These are phyloP conservation scores for Drosophila yooni DNA, from an alignment of 2,888 invertebrate genomes.

Conservation along the genomic window DNA sequence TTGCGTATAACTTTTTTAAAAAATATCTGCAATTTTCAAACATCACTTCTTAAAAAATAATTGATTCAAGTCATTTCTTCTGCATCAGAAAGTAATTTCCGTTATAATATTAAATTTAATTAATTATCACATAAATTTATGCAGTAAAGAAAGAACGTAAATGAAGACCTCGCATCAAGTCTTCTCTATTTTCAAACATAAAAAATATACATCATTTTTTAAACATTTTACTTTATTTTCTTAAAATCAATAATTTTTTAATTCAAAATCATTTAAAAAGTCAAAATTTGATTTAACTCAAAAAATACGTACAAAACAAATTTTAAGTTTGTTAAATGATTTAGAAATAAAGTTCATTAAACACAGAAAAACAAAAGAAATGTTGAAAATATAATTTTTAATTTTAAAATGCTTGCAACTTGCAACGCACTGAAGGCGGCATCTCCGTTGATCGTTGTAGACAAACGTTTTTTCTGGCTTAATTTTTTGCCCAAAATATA, in stretches of 20 bases:
- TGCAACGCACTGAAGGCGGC: not conserved
- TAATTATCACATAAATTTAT: too few species aligned
- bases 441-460: not conserved
- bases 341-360: not conserved
- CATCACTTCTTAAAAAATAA: too few species aligned
- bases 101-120: not conserved
- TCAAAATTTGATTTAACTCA: not conserved
- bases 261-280: not conserved
- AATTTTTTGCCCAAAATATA: not conserved
- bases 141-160: not conserved
- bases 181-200: not conserved
- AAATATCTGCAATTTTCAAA: too few species aligned
- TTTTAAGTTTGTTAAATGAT: not conserved
- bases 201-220: not conserved
- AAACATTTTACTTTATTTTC: not conserved
- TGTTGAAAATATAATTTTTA: not conserved
- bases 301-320: not conserved
- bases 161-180: not conserved
- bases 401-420: not conserved
- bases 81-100: not conserved
- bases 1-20: not conserved
- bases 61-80: not conserved
- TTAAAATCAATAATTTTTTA: not conserved
- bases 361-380: accelerated
- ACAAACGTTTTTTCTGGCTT: not conserved